A percentile compares a stretch with the other conserved stretches of the same genome.
phyloP scores from a whole-genome alignment of 2,113 vertebrate genomes.

The Pogonocichla stellata region DNA sequence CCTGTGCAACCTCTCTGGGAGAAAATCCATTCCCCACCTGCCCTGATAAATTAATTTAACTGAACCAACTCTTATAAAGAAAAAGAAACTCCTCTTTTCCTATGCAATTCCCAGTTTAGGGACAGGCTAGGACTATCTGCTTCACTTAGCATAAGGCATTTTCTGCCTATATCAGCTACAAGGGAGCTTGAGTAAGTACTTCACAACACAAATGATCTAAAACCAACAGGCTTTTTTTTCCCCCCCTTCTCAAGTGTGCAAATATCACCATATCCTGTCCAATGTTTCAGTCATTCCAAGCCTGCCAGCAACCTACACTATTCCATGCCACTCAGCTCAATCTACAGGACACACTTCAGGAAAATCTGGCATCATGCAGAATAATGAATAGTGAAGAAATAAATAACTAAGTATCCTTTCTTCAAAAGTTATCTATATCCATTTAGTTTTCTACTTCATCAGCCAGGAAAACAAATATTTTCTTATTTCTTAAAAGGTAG shows the following conservation, averaged over 20 bases:
- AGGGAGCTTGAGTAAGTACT: background rate
- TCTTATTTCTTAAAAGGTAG: background rate
- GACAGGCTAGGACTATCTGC: background rate
- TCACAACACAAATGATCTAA: background rate
- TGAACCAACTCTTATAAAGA: background rate
- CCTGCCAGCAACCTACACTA: background rate
- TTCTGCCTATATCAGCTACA: background rate
- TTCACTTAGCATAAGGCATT: background rate
- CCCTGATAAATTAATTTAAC: background rate
- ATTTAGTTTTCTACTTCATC: background rate
- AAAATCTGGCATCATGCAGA: background rate
- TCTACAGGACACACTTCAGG: background rate
- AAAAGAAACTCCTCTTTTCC: background rate
- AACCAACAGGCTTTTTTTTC: background rate
- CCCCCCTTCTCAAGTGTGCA: background rate
- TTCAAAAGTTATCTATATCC: background rate
- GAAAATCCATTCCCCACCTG: background rate
- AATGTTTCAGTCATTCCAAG: background rate
- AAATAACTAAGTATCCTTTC: background rate
- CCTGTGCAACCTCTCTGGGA: background rate
- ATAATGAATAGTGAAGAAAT: background rate
- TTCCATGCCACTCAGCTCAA: background rate
- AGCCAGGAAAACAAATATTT: slow-evolving; percentile 6
- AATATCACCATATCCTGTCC: background rate
- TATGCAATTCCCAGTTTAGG: background rate